These are phyloP conservation scores for Patiria pectinifera DNA, from an alignment of 53 echinoderm and acorn worm species.

Conservation along the genomic window DNA sequence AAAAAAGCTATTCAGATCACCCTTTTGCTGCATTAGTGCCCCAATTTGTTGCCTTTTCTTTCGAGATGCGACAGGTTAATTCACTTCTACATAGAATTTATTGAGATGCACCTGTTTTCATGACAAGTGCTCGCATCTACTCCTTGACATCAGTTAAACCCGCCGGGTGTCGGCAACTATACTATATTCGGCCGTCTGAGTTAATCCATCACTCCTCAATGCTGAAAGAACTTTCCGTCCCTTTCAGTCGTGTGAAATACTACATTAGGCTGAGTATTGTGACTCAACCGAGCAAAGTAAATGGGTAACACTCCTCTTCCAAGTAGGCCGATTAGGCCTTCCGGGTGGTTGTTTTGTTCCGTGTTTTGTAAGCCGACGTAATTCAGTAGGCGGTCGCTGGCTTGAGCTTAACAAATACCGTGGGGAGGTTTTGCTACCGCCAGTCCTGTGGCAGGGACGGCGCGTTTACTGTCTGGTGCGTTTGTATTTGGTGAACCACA, in stretches of 20 bases:
- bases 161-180: background rate
- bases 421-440: background rate
- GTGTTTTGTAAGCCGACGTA: slow-evolving; percentile 11
- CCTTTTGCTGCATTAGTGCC: background rate
- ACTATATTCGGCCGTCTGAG: slow-evolving; percentile 5
- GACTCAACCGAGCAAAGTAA: slow-evolving; percentile 43
- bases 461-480: slow-evolving; percentile 51
- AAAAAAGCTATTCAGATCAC: background rate
- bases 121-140: background rate
- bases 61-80: background rate
- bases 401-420: slow-evolving; percentile 26
- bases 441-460: background rate
- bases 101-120: slow-evolving; percentile 31
- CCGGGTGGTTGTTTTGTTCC: slow-evolving; percentile 59
- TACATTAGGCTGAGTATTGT: slow-evolving; percentile 28
- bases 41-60: background rate
- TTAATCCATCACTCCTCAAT: slow-evolving; percentile 29
- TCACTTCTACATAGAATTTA: background rate
- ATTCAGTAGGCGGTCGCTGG: slow-evolving; percentile 54
- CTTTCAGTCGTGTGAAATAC: slow-evolving; percentile 28
- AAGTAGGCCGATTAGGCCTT: slow-evolving; percentile 43
- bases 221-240: background rate
- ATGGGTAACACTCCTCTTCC: background rate
- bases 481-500: slow-evolving; percentile 8
- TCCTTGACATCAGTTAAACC: slow-evolving; percentile 6